Conservation (phyloP, 92 coral and sea anemone genomes). For the Umimayanthus chanpuru region DNA sequence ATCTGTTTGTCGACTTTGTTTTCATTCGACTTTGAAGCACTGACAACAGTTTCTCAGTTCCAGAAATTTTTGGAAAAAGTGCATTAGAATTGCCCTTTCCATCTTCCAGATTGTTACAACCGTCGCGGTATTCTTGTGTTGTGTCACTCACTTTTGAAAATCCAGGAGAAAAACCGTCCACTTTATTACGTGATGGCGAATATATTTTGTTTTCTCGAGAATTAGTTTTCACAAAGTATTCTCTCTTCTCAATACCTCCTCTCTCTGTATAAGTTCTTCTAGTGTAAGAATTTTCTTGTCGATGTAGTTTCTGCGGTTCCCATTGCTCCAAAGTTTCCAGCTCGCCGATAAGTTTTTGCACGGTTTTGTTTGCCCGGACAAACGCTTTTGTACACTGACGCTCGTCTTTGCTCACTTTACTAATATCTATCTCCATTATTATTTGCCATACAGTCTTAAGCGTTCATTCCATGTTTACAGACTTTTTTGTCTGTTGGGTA, state of each 20-base stretch:
- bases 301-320: conserved; percentile 8
- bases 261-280: not conserved
- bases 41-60: conserved; percentile 21
- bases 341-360: conserved; percentile 27
- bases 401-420: conserved; percentile 15
- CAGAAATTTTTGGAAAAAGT: not conserved
- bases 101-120: not conserved
- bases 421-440: conserved; percentile 9
- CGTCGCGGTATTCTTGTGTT: not conserved
- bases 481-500: not conserved
- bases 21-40: conserved; percentile 7
- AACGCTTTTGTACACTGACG: conserved; percentile 33
- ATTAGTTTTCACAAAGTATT: not conserved
- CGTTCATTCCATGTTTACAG: not conserved
- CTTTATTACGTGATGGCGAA: not conserved
- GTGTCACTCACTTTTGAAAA: not conserved
- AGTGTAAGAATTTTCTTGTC: not conserved
- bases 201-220: not conserved
- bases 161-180: not conserved
- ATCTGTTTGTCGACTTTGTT: not conserved
- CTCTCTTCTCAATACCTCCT: not conserved
- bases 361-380: conserved; percentile 24
- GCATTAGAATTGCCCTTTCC: not conserved
- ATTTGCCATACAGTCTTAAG: not conserved
- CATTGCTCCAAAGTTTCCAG: conserved; percentile 12